These are phyloP conservation scores for Neocrepidodera transversa DNA, from an alignment of 2,888 invertebrate species.

Conservation along the genomic window DNA sequence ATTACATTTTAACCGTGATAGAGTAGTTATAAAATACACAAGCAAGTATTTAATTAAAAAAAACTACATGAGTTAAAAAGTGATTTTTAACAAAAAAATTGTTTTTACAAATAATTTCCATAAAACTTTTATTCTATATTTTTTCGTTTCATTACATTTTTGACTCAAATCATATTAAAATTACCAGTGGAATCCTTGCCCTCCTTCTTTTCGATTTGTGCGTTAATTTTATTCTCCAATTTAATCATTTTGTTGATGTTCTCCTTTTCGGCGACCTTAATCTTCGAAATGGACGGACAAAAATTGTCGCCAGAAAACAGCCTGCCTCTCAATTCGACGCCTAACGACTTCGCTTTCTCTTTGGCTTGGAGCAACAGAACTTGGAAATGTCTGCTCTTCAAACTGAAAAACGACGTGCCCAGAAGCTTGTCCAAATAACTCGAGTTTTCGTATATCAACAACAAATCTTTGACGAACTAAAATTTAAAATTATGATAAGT, in stretches of 20 bases:
- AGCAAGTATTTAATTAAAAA: too few species aligned
- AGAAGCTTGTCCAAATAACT: conserved; percentile 85
- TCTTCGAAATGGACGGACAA: conserved; percentile 47
- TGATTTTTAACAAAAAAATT: background rate
- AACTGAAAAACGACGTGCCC: conserved; percentile 80
- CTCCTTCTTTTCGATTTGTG: conserved; percentile 55
- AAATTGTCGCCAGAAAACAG: conserved; percentile 53
- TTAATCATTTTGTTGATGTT: conserved; percentile 58
- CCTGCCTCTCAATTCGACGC: conserved; percentile 70
- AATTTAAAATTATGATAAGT: conserved; percentile 48
- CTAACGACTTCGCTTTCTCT: conserved; percentile 75
- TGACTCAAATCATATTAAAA: too few species aligned
- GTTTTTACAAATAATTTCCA: too few species aligned
- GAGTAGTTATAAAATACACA: too few species aligned
- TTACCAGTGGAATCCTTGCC: conserved; percentile 47
- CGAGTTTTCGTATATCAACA: conserved; percentile 85
- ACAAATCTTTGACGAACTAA: conserved; percentile 77
- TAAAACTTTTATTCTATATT: too few species aligned
- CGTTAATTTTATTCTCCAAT: conserved; percentile 56
- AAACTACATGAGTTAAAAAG: background rate
- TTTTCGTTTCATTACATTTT: too few species aligned
- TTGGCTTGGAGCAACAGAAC: conserved; percentile 78
- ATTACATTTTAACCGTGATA: too few species aligned
- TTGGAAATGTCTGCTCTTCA: conserved; percentile 70
- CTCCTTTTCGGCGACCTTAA: conserved; percentile 56